These are phyloP conservation scores for Muscicapa adusta DNA, from an alignment of 2,113 vertebrate genomes.

Conservation along the genomic window DNA sequence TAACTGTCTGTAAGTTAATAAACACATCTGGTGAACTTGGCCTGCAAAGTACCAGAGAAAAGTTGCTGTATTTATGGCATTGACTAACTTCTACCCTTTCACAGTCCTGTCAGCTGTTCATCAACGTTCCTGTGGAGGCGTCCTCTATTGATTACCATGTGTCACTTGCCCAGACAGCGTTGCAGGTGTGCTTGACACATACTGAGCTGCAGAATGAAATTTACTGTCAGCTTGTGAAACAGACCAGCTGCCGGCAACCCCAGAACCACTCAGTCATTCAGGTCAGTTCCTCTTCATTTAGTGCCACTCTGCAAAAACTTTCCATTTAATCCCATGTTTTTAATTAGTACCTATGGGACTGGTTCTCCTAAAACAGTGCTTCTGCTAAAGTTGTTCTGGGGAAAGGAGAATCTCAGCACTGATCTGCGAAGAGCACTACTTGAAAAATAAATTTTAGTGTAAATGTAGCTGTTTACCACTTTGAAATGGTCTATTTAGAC, in stretches of 20 bases:
- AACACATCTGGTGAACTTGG: background rate
- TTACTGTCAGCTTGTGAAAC: constrained; percentile 87
- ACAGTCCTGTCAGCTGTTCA: constrained; percentile 91
- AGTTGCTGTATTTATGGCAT: background rate
- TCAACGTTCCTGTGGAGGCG: constrained; percentile 87
- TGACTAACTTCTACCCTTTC: background rate
- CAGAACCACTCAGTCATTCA: constrained; percentile 85
- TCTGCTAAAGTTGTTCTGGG: background rate
- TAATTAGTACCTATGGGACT: background rate
- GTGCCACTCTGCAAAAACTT: background rate
- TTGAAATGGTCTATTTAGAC: background rate
- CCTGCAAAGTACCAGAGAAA: background rate
- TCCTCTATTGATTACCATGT: constrained; percentile 88
- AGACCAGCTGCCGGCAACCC: constrained; percentile 79
- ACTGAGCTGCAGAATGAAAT: constrained; percentile 89
- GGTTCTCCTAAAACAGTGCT: background rate
- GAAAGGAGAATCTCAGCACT: background rate
- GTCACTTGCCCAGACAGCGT: constrained; percentile 85
- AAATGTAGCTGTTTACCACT: too few species aligned
- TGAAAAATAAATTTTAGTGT: too few species aligned
- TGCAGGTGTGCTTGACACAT: constrained; percentile 88
- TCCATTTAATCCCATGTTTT: background rate
- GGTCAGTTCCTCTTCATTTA: constrained; percentile 62
- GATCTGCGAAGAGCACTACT: background rate
- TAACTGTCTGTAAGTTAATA: background rate